These are phyloP conservation scores for Aplysia californica DNA, from an alignment of 1,140 invertebrate genomes.

Conservation along the genomic window DNA sequence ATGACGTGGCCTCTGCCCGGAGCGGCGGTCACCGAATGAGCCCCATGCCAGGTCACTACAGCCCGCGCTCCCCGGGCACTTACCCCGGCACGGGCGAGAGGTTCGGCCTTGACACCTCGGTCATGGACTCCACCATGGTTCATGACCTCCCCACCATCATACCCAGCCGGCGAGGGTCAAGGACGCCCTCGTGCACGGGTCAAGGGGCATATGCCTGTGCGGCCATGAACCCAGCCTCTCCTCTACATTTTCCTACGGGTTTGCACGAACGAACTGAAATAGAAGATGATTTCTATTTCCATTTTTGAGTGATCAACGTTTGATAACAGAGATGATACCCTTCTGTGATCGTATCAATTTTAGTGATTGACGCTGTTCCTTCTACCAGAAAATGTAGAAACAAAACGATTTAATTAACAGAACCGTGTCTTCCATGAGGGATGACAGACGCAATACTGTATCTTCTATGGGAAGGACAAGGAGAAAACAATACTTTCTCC, in stretches of 20 bases:
- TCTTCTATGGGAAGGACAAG: no score
- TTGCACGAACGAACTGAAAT: background rate
- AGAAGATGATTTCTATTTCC: slow-evolving; percentile 1
- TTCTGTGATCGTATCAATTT: no score
- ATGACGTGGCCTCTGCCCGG: no score
- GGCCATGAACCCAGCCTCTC: no score
- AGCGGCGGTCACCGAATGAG: background rate
- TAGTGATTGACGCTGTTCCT: no score
- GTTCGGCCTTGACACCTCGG: background rate
- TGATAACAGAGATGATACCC: no score
- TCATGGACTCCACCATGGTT: background rate
- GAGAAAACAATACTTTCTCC: no score
- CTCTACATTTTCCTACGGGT: background rate
- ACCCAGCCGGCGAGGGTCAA: background rate
- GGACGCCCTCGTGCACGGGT: background rate
- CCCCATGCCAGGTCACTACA: background rate
- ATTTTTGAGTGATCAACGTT: slow-evolving; percentile 1
- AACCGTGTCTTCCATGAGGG: no score
- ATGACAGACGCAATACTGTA: no score
- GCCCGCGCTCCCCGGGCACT: background rate
- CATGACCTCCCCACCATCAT: background rate
- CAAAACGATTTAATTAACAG: no score
- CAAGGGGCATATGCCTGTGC: background rate
- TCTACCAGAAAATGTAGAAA: no score
- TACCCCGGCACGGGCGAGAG: background rate